Base-by-base conservation (phyloP, 2,888 invertebrate genomes). In the Ctenicera cuprea region DNA sequence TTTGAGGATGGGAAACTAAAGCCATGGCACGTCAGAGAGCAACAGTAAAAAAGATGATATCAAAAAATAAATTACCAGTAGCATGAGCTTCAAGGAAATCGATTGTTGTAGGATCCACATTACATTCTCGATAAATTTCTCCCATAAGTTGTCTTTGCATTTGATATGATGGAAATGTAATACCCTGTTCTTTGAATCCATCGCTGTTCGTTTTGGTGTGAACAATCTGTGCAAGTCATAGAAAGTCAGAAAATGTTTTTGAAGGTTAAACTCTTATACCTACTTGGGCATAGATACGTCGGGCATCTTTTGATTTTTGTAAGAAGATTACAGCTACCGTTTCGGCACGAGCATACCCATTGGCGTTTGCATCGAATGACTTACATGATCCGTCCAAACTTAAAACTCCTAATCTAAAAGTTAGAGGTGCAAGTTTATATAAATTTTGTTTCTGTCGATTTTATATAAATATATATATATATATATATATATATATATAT, bases 61-160 rank as follows among this genome's bases (percentile, higher is more conserved):
- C 9, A 9, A 38, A 8, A 38, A n/a, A 38, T n/a, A 11, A 38
- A 5, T 12, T 66, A 76, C 94, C 95, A 69, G 95, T 94, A 77
- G 94, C 94, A 80, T 97, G 97, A 65, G 97, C 95, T 85, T 97
- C 97, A 1, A 97, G 90, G 84, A 93, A 97, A 78, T 92, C 91
- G 65, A 97, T 88, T 0, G 88, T 87, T 3, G 87, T 86, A 0
- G 96, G 95, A 70, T 92, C 90, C 14, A 97, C 87, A 50, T 91
- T 89, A 77, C 94, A 92, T 83, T 93, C 93, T 57, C 90, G 88
- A 81, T 93, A 93, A 82, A 93, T 91, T 81, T 93, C 92, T 0
- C 87, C 86, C 0, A 93, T 85, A 0, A 93, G 86, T 72, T 89
- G 85, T 75, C 90, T 90, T 85, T 93, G 93, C 64, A 90, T 89